phyloP scores from a whole-genome alignment of 1,140 invertebrate species.

The Condylostylus longicornis region DNA sequence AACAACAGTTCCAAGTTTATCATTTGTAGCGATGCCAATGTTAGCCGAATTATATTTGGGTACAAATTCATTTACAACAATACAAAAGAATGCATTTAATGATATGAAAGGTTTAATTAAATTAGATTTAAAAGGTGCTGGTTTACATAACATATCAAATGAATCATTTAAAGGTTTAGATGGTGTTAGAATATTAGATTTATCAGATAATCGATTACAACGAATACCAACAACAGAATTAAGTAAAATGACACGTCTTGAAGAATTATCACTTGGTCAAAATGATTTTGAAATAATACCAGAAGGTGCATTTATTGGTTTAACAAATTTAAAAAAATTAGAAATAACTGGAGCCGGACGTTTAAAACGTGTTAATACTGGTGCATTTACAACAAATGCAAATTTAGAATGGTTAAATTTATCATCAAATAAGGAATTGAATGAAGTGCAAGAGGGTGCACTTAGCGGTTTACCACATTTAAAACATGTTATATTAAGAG shows the following conservation, averaged over 20 bases:
- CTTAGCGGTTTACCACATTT: slow-evolving; percentile 62
- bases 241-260: slow-evolving; percentile 50
- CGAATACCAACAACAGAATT: slow-evolving; percentile 61
- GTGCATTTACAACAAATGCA: slow-evolving; percentile 60
- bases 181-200: slow-evolving; percentile 53
- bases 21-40: slow-evolving; percentile 52
- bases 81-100: slow-evolving; percentile 59
- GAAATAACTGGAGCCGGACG: slow-evolving; percentile 60
- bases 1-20: slow-evolving; percentile 52
- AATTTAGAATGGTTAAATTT: slow-evolving; percentile 64
- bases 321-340: slow-evolving; percentile 56
- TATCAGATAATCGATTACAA: slow-evolving; percentile 61
- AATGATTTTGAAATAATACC: slow-evolving; percentile 57
- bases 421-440: slow-evolving; percentile 58
- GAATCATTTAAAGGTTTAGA: slow-evolving; percentile 59
- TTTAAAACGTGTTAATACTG: slow-evolving; percentile 52
- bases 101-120: slow-evolving; percentile 56
- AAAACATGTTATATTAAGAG: slow-evolving; percentile 54
- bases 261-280: slow-evolving; percentile 65
- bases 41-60: slow-evolving; percentile 71
- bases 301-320: slow-evolving; percentile 55
- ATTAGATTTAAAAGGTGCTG: slow-evolving; percentile 64
- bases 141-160: slow-evolving; percentile 55
- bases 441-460: slow-evolving; percentile 53
- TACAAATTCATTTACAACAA: slow-evolving; percentile 57